These are phyloP conservation scores for Lepus townsendii DNA, from an alignment of 2,797 vertebrate species.

Conservation along the genomic window DNA sequence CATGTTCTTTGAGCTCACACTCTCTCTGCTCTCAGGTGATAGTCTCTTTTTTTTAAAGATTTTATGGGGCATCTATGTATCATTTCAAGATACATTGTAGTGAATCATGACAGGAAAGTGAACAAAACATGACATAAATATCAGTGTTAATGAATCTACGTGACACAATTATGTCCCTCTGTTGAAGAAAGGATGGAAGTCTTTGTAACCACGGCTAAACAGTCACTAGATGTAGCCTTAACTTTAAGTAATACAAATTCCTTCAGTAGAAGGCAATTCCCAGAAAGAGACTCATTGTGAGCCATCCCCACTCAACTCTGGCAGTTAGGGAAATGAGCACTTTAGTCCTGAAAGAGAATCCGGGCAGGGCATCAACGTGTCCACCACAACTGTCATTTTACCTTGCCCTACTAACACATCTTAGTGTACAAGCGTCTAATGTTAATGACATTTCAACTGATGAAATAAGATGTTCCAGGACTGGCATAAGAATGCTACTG, in stretches of 20 bases:
- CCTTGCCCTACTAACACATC: neutral
- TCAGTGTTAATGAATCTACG: neutral
- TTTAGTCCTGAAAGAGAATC: neutral
- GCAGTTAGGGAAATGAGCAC: neutral
- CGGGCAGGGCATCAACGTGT: too few relatives aligned
- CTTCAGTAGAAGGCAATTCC: neutral
- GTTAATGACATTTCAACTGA: neutral
- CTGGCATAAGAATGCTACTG: neutral
- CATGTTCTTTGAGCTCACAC: neutral
- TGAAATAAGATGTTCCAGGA: neutral
- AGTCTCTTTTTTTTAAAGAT: neutral
- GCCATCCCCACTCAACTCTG: neutral
- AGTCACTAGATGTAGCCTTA: neutral
- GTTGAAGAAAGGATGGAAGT: neutral
- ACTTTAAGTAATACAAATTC: neutral
- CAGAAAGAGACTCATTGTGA: neutral
- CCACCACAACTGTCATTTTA: neutral
- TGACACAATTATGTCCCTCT: neutral
- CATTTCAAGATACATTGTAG: too few relatives aligned
- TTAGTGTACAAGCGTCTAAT: neutral
- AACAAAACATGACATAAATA: neutral
- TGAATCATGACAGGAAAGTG: neutral
- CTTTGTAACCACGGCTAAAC: neutral
- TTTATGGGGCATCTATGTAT: neutral
- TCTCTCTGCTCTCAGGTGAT: neutral